phyloP scores from a whole-genome alignment of 2,888 invertebrate species.

The Eilema griseolum region DNA sequence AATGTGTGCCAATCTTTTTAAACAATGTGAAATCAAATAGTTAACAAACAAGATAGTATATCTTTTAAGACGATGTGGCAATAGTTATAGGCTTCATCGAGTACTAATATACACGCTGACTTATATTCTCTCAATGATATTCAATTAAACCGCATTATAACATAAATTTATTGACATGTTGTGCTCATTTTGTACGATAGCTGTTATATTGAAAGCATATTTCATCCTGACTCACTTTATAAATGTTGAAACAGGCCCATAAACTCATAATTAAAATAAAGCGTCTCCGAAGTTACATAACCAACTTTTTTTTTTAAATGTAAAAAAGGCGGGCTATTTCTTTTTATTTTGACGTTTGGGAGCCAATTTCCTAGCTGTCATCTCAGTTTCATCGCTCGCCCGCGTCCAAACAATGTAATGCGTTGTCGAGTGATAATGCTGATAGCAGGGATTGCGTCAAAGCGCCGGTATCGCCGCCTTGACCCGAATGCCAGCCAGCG shows the following conservation, averaged over 20 bases:
- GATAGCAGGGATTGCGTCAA: slow-evolving; percentile 73
- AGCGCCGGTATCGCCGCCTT: slow-evolving; percentile 65
- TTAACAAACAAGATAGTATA: slow-evolving; percentile 1
- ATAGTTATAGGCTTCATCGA: slow-evolving; percentile 22
- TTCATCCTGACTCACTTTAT: not conserved
- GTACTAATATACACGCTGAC: slow-evolving; percentile 7
- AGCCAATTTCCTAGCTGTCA: slow-evolving; percentile 3
- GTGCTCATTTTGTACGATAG: slow-evolving; percentile 16
- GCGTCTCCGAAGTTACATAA: not conserved
- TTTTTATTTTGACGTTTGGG: slow-evolving; percentile 1
- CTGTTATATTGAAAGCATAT: slow-evolving; percentile 8
- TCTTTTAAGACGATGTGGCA: not conserved
- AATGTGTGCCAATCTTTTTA: not conserved
- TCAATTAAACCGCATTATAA: slow-evolving; percentile 43
- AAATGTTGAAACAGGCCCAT: not conserved
- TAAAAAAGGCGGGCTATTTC: not conserved
- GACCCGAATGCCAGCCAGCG: slow-evolving; percentile 70
- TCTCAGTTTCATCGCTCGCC: slow-evolving; percentile 20
- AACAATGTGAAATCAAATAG: not conserved
- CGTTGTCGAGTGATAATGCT: slow-evolving; percentile 46
- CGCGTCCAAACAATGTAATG: slow-evolving; percentile 31
- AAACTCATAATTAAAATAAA: not conserved
- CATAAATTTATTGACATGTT: slow-evolving; percentile 44
- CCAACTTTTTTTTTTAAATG: not conserved
- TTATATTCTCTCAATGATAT: slow-evolving; percentile 46